These are phyloP conservation scores for Eupeodes luniger DNA, from an alignment of 2,888 invertebrate genomes.

Conservation along the genomic window DNA sequence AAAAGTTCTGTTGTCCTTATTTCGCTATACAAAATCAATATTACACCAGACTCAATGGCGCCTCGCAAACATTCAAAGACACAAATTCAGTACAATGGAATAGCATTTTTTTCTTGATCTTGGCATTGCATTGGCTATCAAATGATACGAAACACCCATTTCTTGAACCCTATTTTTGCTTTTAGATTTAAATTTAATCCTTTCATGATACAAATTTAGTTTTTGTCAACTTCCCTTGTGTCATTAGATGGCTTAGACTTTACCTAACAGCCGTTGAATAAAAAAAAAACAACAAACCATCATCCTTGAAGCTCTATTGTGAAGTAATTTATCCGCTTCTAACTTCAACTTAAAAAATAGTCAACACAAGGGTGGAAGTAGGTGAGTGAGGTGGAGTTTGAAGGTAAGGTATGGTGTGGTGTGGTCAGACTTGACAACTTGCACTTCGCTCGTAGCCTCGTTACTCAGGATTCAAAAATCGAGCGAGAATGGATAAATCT, in stretches of 20 bases:
- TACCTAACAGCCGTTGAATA: not conserved
- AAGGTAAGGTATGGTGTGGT: slow-evolving; percentile 4
- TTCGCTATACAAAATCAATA: slow-evolving; percentile 53
- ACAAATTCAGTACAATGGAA: not conserved
- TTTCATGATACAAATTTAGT: not conserved
- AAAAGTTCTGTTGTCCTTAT: slow-evolving; percentile 32
- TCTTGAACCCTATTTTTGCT: not conserved
- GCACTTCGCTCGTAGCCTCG: not conserved
- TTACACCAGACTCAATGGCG: slow-evolving; percentile 44
- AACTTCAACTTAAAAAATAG: slow-evolving; percentile 28
- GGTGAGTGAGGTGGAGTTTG: not conserved
- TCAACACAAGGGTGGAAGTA: not conserved
- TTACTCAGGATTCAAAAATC: too few species aligned
- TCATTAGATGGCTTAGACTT: not conserved
- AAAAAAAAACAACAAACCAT: slow-evolving; percentile 25
- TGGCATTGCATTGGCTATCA: not conserved
- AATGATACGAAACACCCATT: not conserved
- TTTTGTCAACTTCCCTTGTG: not conserved
- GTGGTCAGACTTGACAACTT: slow-evolving; percentile 5
- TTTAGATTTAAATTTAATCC: not conserved
- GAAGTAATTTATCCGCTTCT: slow-evolving; percentile 1
- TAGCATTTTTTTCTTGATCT: not conserved
- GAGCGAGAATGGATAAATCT: not conserved
- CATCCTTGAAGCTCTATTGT: not conserved
- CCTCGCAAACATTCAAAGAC: not conserved